Base-by-base conservation (phyloP, 2,888 invertebrate species). In the Ariolimax columbianus region DNA sequence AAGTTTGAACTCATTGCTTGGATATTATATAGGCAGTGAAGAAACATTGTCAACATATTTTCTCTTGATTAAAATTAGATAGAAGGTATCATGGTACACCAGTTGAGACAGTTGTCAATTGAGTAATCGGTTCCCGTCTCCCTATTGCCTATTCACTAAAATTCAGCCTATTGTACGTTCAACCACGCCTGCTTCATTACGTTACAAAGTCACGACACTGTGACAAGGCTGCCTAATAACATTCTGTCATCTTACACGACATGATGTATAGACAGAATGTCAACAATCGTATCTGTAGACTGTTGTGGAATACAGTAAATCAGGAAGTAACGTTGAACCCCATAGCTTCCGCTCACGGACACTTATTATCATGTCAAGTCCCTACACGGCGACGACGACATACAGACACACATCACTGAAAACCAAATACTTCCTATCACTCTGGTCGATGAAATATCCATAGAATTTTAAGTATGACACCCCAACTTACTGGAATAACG, bases 211-310 rank as follows among this genome's bases (percentile, higher is more conserved):
- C 55, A 55, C 23, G 55, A 55, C 55, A 55, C 19, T 55, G 55
- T 55, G 55, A 55, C 55, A 55, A 55, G 55, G 17, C 55, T 11
- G 6, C 55, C 6, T 55, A 55, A 55, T 55, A 55, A 55, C 23
- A 2, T 51, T 77, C 77, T 77, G 77, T 77, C 77, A 55, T 4
- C 77, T 77, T 77, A 77, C 77, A 36, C 26, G 77, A 59, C 77
- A 77, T 55, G 23, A n/a, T 59, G n/a, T 6, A 59, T 59, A 59
- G 23, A 77, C 38, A 4, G 30, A 43, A 59, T 38, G 77, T 55
- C 59, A 77, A 38, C 11, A 77, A 23, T 6, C 17, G 59, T 55
- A 6, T 47, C 4, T 1, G 47, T 14, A 30, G 30, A 75, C 43
- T 26, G 36, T 59, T 47, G 17, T 59, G 36, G 47, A 36, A 9